Evolutionary conservation across 2,888 invertebrate genomes (phyloP), one percentile per base, ranked within the genome.

Genomic region (Amblyteles armatorius): DNA sequence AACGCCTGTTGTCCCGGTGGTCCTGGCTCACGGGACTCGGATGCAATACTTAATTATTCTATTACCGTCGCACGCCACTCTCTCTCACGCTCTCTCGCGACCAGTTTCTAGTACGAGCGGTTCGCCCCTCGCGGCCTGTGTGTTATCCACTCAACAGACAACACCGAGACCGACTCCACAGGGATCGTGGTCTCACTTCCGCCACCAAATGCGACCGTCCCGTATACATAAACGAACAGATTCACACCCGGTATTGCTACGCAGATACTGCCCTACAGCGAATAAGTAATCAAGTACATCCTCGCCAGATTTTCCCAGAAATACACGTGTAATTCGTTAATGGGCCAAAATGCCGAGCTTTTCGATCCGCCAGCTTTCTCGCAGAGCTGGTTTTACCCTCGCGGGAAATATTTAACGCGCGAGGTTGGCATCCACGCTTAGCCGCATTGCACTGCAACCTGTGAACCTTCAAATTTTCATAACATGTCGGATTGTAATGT

Each of bases 1-100:
- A 57, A 52, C 79, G 76, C 79, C 77, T 63, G 67, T 80, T 50
- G 57, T 85, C 69, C 57, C 63, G 9, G 60, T 40, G 63, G 73
- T 73, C 50, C 65, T 50, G 73, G 44, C 55, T 68, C 40, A 22
- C 69, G 55, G 57, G 72, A 83, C 84, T 71, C 73, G 76, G 79
- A 79, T 86, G 87, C 83, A 81, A 83, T 81, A 84, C 84, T 86
- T 86, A 86, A 88, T 88, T 87, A 87, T 88, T 87, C 88, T 83
- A 85, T 87, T 86, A 86, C 81, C 80, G 81, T 85, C 82, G 63
- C 85, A 72, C 74, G 79, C 79, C 55, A 86, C 36, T 77, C 83
- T 78, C 69, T 33, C 63, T 29, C 16, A 1, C 44, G n/a, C 16
- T 16, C 63, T 29, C 63, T 29, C 7, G 26, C n/a, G 16, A 29